phyloP scores from a whole-genome alignment of 2,888 invertebrate species.

The Tanaodytes sp. region DNA sequence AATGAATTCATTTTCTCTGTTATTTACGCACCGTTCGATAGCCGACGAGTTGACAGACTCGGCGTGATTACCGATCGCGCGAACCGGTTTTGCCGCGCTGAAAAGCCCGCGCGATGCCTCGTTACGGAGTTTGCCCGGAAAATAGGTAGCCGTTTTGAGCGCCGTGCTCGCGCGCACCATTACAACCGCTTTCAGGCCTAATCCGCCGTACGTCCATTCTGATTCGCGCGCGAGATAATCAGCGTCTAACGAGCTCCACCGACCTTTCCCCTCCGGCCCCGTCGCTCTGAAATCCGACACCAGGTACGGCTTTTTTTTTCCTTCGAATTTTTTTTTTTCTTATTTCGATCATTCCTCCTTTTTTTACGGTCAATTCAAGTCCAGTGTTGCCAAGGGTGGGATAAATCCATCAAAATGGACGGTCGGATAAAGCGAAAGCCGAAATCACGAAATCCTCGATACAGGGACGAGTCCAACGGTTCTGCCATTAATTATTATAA shows the following conservation, averaged over 20 bases:
- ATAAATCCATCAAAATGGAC: slow-evolving; percentile 12
- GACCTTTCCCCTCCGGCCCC: background rate
- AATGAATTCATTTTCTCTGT: slow-evolving; percentile 55
- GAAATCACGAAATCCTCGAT: slow-evolving; percentile 15
- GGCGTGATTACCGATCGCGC: slow-evolving; percentile 52
- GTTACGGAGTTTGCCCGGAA: slow-evolving; percentile 47
- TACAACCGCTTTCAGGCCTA: slow-evolving; percentile 42
- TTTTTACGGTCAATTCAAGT: slow-evolving; percentile 15
- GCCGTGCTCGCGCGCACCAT: background rate
- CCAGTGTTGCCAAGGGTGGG: slow-evolving; percentile 5
- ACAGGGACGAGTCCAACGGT: slow-evolving; percentile 20
- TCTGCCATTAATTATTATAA: slow-evolving; percentile 47
- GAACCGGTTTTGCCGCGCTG: slow-evolving; percentile 52
- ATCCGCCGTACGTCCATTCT: slow-evolving; percentile 44
- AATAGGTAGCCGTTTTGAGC: slow-evolving; percentile 49
- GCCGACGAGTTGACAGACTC: slow-evolving; percentile 49
- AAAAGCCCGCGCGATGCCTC: slow-evolving; percentile 36
- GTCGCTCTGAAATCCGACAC: background rate
- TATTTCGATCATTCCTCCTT: too few species aligned
- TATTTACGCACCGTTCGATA: slow-evolving; percentile 53
- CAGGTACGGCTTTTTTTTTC: background rate
- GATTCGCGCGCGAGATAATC: slow-evolving; percentile 38
- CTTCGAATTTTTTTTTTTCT: background rate
- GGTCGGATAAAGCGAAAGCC: background rate
- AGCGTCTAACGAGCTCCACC: slow-evolving; percentile 32